Conservation (phyloP, 2,888 invertebrate species). For the Lypha dubia region DNA sequence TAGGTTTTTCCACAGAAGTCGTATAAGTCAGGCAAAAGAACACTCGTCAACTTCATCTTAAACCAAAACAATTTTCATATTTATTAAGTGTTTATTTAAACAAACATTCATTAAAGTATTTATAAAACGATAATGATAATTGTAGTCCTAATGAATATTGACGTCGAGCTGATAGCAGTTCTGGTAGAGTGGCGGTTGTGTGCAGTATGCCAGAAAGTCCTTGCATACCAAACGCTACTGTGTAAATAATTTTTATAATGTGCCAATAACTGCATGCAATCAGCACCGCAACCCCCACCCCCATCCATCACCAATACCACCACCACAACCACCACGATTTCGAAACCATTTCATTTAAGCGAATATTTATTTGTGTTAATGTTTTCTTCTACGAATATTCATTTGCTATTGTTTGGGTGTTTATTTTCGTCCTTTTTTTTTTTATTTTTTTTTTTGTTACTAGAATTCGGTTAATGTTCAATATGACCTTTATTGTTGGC, state of each 20-base stretch:
- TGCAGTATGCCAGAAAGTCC: constrained; percentile 41
- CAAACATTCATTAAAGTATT: constrained; percentile 24
- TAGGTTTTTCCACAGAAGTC: no score
- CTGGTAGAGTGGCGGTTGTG: constrained; percentile 15
- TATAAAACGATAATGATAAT: constrained; percentile 6
- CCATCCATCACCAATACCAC: no score
- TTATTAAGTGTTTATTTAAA: constrained; percentile 26
- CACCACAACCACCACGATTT: no score
- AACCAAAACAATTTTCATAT: neutral
- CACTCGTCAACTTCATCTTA: neutral
- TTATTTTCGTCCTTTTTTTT: constrained; percentile 19
- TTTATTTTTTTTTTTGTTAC: no score
- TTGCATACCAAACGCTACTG: constrained; percentile 41
- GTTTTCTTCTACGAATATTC: constrained; percentile 9
- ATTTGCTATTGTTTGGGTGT: constrained; percentile 12
- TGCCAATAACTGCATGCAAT: constrained; percentile 59
- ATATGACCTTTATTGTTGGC: constrained; percentile 63
- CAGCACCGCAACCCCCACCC: neutral
- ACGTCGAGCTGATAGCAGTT: neutral
- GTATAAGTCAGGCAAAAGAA: neutral
- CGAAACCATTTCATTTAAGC: neutral
- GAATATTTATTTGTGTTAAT: constrained; percentile 18
- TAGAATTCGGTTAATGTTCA: constrained; percentile 56
- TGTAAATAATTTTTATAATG: constrained; percentile 70
- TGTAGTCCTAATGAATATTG: constrained; percentile 10